phyloP scores from a whole-genome alignment of 2,113 vertebrate species.

The Peromyscus polionotus region DNA sequence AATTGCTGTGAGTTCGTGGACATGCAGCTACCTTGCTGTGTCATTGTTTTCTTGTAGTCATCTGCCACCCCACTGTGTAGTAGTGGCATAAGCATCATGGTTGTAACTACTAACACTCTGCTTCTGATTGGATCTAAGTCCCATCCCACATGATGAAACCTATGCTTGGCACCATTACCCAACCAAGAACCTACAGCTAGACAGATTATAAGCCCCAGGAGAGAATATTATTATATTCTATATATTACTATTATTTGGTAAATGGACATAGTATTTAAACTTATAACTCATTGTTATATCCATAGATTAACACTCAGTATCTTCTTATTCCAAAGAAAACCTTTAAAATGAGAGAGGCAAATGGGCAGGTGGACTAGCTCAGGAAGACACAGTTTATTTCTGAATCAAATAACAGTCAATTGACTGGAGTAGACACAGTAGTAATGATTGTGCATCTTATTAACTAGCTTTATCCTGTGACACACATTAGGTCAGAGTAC shows the following conservation, averaged over 20 bases:
- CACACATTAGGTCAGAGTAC: neutral
- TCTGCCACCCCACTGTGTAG: neutral
- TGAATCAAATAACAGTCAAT: neutral
- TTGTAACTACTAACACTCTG: neutral
- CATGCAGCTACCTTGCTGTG: neutral
- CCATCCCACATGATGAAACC: too few species aligned
- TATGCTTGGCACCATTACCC: neutral
- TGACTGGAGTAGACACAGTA: neutral
- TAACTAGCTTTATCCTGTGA: neutral
- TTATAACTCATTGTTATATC: too few species aligned
- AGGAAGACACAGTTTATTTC: neutral
- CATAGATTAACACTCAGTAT: neutral
- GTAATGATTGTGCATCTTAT: neutral
- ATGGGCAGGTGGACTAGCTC: neutral
- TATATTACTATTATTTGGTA: neutral
- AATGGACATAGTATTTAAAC: neutral
- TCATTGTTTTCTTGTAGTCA: neutral
- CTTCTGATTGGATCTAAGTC: neutral
- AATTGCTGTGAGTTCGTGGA: neutral
- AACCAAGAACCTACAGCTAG: neutral
- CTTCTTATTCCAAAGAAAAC: neutral
- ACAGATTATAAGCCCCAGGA: neutral
- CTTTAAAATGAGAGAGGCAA: neutral
- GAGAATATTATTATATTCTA: too few species aligned
- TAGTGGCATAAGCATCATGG: neutral